These are phyloP conservation scores for Anoplolepis gracilipes DNA, from an alignment of 1,140 invertebrate genomes.

Conservation along the genomic window DNA sequence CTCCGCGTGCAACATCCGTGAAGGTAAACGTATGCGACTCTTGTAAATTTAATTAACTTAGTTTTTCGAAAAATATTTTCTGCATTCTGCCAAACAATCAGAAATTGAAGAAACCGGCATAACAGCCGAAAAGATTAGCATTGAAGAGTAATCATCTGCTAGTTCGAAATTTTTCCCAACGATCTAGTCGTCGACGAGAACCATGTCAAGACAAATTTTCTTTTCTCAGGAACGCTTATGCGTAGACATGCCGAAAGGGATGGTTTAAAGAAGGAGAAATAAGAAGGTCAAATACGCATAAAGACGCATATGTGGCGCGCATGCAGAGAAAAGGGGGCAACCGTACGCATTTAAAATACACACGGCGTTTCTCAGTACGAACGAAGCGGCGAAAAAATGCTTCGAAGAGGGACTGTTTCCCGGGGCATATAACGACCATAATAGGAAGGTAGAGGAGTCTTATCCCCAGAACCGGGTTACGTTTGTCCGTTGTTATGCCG, in stretches of 20 bases:
- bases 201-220: not conserved
- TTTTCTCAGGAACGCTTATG: not conserved
- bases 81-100: not conserved
- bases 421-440: conserved; percentile 58
- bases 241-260: not conserved
- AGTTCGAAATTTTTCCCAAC: conserved; percentile 6
- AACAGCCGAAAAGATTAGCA: not conserved
- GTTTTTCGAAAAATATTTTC: not conserved
- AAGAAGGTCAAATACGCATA: conserved; percentile 32
- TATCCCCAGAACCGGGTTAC: conserved; percentile 55
- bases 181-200: not conserved
- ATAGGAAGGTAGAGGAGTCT: conserved; percentile 54
- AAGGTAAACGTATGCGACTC: not conserved
- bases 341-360: conserved; percentile 39
- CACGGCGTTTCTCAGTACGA: conserved; percentile 57
- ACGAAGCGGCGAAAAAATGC: conserved; percentile 58
- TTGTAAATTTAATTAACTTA: not conserved
- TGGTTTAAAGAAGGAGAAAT: not conserved
- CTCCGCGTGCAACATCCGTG: conserved; percentile 13
- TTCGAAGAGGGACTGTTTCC: conserved; percentile 38
- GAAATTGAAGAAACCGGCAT: not conserved
- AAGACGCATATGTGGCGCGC: conserved; percentile 13
- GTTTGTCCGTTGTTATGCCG: conserved; percentile 48
- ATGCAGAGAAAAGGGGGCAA: not conserved
- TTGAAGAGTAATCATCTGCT: not conserved